A percentile compares a stretch with the other conserved stretches of the same genome.
These are phyloP conservation scores for Doryteuthis pealeii DNA, from an alignment of 1,140 invertebrate species.

Conservation along the genomic window DNA sequence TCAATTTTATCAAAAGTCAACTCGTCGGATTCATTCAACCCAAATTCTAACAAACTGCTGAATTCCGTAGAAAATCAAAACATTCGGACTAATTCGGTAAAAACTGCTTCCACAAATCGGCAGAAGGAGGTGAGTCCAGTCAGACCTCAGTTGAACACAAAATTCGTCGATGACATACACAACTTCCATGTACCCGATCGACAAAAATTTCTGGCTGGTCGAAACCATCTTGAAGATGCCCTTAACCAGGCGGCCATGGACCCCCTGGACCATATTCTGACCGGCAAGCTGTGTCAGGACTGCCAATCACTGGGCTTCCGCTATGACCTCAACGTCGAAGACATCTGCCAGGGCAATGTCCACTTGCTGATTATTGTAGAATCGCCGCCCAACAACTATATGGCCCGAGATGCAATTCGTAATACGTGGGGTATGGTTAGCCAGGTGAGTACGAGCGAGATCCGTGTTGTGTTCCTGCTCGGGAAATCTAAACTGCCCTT, in stretches of 20 bases:
- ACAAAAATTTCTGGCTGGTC: not conserved
- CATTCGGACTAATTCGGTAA: not conserved
- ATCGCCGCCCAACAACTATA: constrained; percentile 13
- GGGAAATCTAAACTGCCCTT: constrained; percentile 13
- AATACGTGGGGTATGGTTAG: constrained; percentile 26
- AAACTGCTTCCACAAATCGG: not conserved
- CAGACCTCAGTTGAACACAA: no score
- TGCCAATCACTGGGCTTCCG: constrained; percentile 16
- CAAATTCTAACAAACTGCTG: not conserved
- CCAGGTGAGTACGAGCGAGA: constrained; percentile 4
- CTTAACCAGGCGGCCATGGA: not conserved
- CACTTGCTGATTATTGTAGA: constrained; percentile 23
- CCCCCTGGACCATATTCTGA: not conserved
- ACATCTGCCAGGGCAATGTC: constrained; percentile 13
- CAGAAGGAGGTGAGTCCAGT: not conserved
- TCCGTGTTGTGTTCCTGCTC: constrained; percentile 24
- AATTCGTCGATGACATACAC: constrained; percentile 1
- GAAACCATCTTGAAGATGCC: not conserved
- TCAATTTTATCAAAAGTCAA: not conserved
- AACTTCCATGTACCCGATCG: not conserved
- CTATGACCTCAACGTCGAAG: constrained; percentile 17
- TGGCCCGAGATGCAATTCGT: constrained; percentile 19
- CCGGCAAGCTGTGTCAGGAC: constrained; percentile 10
- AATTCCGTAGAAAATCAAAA: not conserved
- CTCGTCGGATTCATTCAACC: not conserved